A percentile compares a stretch with the other conserved stretches of the same genome.
phyloP scores from a whole-genome alignment of 2,888 invertebrate species.

The Brachyptera risi region DNA sequence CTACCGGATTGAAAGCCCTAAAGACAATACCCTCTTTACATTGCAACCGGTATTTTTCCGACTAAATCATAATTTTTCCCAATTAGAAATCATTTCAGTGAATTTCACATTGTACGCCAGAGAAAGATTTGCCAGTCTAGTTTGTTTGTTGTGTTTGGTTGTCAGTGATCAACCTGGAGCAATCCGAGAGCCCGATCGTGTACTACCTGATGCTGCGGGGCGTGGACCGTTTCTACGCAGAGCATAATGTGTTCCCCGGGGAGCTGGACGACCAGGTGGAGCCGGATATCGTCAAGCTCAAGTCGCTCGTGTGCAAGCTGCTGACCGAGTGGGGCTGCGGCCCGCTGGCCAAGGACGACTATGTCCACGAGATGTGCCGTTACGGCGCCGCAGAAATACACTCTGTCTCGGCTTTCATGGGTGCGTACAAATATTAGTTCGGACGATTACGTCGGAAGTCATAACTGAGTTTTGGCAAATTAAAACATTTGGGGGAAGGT shows the following conservation, averaged over 20 bases:
- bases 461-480: too few relatives aligned
- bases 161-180: slow-evolving; percentile 60
- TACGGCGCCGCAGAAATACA: slow-evolving; percentile 95
- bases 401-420: slow-evolving; percentile 86
- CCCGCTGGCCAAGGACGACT: slow-evolving; percentile 79
- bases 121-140: too few relatives aligned
- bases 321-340: slow-evolving; percentile 82
- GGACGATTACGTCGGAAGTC: too few relatives aligned
- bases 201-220: slow-evolving; percentile 88
- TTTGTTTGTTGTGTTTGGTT: background rate
- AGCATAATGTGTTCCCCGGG: slow-evolving; percentile 87
- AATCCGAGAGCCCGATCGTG: slow-evolving; percentile 81
- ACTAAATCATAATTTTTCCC: too few relatives aligned
- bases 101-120: too few relatives aligned
- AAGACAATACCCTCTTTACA: too few relatives aligned
- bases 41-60: too few relatives aligned
- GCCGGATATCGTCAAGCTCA: slow-evolving; percentile 83
- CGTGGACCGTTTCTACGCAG: slow-evolving; percentile 83
- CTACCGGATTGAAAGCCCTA: too few relatives aligned
- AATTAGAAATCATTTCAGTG: too few relatives aligned
- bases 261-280: slow-evolving; percentile 81
- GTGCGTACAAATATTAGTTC: too few relatives aligned
- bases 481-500: too few relatives aligned
- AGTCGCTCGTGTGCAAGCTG: slow-evolving; percentile 56
- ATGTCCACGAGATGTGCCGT: slow-evolving; percentile 90